Evolutionary conservation across 2,888 invertebrate species (phyloP), one percentile per base, ranked within the genome.

Genomic region (Frankliniella intonsa): DNA sequence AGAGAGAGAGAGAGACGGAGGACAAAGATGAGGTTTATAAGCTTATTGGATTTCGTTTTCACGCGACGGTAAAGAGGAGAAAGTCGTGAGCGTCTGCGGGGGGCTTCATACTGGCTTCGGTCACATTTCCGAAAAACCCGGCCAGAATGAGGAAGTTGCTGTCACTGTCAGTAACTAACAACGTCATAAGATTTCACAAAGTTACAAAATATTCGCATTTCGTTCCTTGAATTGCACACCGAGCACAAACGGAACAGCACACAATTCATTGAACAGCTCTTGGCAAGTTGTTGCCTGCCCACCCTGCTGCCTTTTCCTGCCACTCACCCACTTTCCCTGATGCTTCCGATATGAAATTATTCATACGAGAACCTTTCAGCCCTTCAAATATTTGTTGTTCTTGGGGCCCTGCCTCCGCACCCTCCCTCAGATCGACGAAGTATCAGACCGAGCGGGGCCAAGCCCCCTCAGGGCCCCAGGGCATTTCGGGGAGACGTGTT

Each of bases 321-420:
- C 38, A 38, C 38, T 38, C 38, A 38, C 38, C 55, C 55, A 55
- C 55, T 55, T 55, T 19, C 55, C 11, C 14, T 38, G 38, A 38
- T 38, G 38, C 38, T 38, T 38, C 69, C 69, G 69, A 76, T 76
- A 76, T 76, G 69, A 76, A 76, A 76, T 76, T 76, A 76, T 76
- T 76, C 69, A 76, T 76, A 76, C 69, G 69, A 22, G 69, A 25
- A 76, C 69, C 69, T 76, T 76, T 76, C 69, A 76, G 69, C 69
- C 69, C 69, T 76, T 76, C 69, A 76, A 76, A 76, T 76, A 76
- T 76, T 76, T 76, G 69, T 76, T 76, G 69, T 76, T 76, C 69
- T 76, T 76, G 69, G 38, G 38, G 5, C 38, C 38, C 38, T 38
- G 38, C 38, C 38, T 38, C 38, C 38, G 38, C 38, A 38, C 38